Base-by-base conservation (phyloP, 2,888 invertebrate species). In the Perithous albicinctus region DNA sequence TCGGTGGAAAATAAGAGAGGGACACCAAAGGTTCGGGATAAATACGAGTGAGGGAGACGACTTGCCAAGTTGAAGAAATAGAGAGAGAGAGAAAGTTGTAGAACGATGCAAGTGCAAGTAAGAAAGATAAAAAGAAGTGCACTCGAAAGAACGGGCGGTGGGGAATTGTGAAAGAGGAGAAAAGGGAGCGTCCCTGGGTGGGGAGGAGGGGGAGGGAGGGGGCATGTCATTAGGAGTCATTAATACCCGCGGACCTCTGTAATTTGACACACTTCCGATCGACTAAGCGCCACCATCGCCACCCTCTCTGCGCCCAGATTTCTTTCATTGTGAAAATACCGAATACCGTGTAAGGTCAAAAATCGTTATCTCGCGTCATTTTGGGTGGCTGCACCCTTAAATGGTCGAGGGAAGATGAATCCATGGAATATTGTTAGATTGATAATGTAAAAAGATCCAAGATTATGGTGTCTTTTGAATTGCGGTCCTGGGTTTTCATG, bases 211-310 rank as follows among this genome's bases (percentile, higher is more conserved):
- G 80, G 77, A 43, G 83, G 78, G 84, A 83, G 86, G 89, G 90
- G 88, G 89, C 89, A 89, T 91, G 90, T 92, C 91, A 92, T 92
- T 92, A 92, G 89, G 88, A 88, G 89, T 91, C 92, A 91, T 92
- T 91, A 92, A 92, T 91, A 91, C 87, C n/a, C 86, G 86, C 88
- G 87, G 88, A 86, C 89, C 91, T 92, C 92, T 92, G 91, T 92
- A 92, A 92, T 92, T 92, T 92, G 90, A 91, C 92, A 90, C 89
- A 92, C 90, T 92, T 92, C 92, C 92, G 92, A 92, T 92, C 87
- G 86, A 86, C 87, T 89, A 35, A 91, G 90, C 90, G 90, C 92
- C 91, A 91, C 90, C 88, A 88, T 86, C 87, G 81, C 81, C 80
- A 88, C 83, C 87, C 88, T 86, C 87, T 86, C 56, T 61, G 18